A percentile compares a stretch with the other conserved stretches of the same genome.
Evolutionary conservation across 2,113 vertebrate genomes (phyloP).

Genomic region (Hylia prasina): DNA sequence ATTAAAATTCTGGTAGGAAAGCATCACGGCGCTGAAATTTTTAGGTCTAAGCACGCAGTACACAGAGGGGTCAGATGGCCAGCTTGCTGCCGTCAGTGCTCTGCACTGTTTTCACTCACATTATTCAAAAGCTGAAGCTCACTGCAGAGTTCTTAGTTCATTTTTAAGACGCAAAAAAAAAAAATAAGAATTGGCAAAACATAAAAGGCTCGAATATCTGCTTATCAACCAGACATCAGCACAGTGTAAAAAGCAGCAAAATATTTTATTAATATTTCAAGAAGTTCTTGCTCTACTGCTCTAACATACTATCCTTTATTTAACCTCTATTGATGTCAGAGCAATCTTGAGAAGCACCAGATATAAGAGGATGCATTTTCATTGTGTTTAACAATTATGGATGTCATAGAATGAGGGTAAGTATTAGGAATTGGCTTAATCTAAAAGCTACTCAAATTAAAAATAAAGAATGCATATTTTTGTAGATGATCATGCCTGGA

Average conservation of each 20-base stretch:
- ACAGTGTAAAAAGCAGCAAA: background rate
- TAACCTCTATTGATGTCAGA: background rate
- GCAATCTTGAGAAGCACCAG: background rate
- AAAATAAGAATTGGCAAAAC: background rate
- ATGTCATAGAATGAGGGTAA: background rate
- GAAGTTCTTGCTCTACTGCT: background rate
- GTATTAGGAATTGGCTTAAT: background rate
- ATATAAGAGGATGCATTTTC: background rate
- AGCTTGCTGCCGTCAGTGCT: background rate
- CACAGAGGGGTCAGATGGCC: background rate
- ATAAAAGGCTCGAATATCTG: background rate
- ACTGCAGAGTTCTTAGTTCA: background rate
- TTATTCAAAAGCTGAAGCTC: background rate
- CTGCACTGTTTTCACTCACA: background rate
- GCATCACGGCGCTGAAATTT: accelerated
- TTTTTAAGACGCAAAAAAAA: background rate
- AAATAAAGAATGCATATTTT: background rate
- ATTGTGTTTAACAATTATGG: background rate
- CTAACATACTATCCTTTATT: background rate
- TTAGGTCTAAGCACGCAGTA: background rate
- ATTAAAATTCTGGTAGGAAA: background rate
- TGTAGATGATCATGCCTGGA: background rate
- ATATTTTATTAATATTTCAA: background rate
- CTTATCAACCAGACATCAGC: background rate
- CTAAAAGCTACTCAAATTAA: background rate